Evolutionary conservation across 30 jellyfish, hydroid and myxozoan species (phyloP), one percentile per base, ranked within the genome.

Genomic region (Morbakka virulenta): DNA sequence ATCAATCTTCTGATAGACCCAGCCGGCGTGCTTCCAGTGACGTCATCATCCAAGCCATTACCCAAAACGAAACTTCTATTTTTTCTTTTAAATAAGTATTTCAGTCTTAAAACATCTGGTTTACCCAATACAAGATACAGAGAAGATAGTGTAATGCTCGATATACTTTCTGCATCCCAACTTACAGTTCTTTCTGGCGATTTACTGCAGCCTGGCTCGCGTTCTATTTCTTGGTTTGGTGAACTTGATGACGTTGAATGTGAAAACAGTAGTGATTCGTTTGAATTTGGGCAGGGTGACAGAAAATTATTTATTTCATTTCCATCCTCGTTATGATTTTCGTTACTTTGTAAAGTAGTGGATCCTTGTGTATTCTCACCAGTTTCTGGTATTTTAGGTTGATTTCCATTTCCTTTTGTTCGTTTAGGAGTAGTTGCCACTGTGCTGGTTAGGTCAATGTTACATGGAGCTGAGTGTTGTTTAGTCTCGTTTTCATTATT

Each of bases 71-170:
- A 4, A 23, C 23, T 48, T 0, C 21, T 47, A 17, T 11, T 29
- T 0, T 70, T 27, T 6, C 29, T 33, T 4, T 69, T 81, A 23
- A 62, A 26, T 41, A 69, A 81, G 51, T 82, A 82, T 48, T 82
- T 81, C 50, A 82, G 53, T 20, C 81, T 83, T 3, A 82, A 69
- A 6, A 24, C 52, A 9, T 48, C 75, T 26, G 94, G 94, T n/a
- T 86, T 52, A n/a, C 76, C 62, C 32, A 82, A 48, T 2, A 48
- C 70, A 23, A 70, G 53, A 48, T 22, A 82, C 48, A 83, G 72
- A 14, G 81, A 41, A 30, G 70, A 86, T 69, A 82, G 76, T 68
- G 64, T 83, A 27, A 67, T 69, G 21, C 64, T 76, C 3, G n/a
- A 32, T 50, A 74, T 53, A 47, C 64, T 71, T 34, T 82, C 86